Evolutionary conservation across 2,888 invertebrate genomes (phyloP).

Genomic region (Mythimna pallens): DNA sequence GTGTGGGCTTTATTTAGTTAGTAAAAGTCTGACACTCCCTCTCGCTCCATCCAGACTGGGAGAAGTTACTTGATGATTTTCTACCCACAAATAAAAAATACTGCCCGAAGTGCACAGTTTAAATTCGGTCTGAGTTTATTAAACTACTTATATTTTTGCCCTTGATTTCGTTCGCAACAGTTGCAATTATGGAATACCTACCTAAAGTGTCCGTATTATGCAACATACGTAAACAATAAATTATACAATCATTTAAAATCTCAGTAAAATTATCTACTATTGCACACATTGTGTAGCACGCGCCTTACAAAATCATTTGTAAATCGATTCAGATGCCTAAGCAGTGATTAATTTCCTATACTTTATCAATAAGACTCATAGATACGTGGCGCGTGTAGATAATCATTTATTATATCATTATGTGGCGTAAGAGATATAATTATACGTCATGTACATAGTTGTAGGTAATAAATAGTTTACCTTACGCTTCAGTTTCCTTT

Average conservation of each 20-base stretch:
- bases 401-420: slow-evolving; percentile 37
- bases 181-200: slow-evolving; percentile 2
- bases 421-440: slow-evolving; percentile 41
- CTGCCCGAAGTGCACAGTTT: too few relatives aligned
- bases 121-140: not conserved
- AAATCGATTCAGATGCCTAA: slow-evolving; percentile 46
- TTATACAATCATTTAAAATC: slow-evolving; percentile 15
- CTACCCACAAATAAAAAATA: too few relatives aligned
- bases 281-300: slow-evolving; percentile 13
- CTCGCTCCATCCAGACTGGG: too few relatives aligned
- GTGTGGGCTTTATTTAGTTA: too few relatives aligned
- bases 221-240: slow-evolving; percentile 12
- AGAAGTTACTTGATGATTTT: too few relatives aligned
- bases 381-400: slow-evolving; percentile 29
- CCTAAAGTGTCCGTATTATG: slow-evolving; percentile 3
- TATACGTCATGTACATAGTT: slow-evolving; percentile 22
- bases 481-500: not conserved
- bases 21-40: too few relatives aligned
- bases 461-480: too few relatives aligned
- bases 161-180: not conserved
- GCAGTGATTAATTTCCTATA: slow-evolving; percentile 51
- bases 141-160: not conserved
- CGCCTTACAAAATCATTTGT: slow-evolving; percentile 37
- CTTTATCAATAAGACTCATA: slow-evolving; percentile 11
- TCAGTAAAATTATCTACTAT: not conserved